These are phyloP conservation scores for Sphecodes monilicornis DNA, from an alignment of 2,888 invertebrate species.

Conservation along the genomic window DNA sequence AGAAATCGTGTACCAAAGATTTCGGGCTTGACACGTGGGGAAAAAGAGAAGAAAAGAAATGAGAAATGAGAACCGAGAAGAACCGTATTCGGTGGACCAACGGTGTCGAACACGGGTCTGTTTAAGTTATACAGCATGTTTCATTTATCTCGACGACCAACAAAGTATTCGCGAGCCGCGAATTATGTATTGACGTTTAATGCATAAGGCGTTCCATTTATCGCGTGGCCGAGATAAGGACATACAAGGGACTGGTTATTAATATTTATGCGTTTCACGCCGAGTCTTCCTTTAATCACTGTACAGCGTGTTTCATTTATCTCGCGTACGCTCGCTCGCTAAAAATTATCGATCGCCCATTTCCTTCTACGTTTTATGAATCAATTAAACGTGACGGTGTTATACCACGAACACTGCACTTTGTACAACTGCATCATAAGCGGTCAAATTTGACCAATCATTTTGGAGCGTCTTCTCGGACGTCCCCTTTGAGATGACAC, in stretches of 20 bases:
- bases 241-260: background rate
- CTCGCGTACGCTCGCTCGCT: background rate
- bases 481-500: no score
- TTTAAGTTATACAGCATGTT: slow-evolving; percentile 19
- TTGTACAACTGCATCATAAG: background rate
- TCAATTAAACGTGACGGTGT: background rate
- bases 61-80: background rate
- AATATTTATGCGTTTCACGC: background rate
- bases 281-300: background rate
- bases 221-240: background rate
- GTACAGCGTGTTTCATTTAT: background rate
- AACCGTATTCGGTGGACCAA: background rate
- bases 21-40: background rate
- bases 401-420: background rate
- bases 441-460: background rate
- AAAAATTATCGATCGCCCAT: background rate
- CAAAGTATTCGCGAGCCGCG: background rate
- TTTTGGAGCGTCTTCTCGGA: no score
- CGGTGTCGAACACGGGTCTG: slow-evolving; percentile 11
- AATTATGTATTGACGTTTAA: slow-evolving; percentile 8
- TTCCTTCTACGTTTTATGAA: background rate
- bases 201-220: background rate
- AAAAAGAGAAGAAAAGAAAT: no score
- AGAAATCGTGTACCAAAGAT: slow-evolving; percentile 11
- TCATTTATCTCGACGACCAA: slow-evolving; percentile 7